Evolutionary conservation across 2,113 vertebrate species (phyloP).

Genomic region (Syngnathus scovelli): DNA sequence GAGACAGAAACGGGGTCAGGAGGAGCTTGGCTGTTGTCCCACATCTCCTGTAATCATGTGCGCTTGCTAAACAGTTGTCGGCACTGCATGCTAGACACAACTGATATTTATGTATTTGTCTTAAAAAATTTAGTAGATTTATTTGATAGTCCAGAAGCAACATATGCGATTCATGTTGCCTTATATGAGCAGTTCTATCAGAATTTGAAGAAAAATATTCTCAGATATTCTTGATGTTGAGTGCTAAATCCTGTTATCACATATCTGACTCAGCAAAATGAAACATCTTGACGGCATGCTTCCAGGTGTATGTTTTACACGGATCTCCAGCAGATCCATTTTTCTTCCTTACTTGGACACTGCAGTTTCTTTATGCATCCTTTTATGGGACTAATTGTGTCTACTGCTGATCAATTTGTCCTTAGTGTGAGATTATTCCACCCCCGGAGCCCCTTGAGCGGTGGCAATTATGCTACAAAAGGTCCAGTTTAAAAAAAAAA

Average conservation of each 20-base stretch:
- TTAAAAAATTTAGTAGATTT: background rate
- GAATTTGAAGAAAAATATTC: background rate
- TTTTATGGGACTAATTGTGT: constrained; percentile 61
- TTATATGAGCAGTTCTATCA: background rate
- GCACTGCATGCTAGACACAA: background rate
- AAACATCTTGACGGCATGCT: constrained; percentile 41
- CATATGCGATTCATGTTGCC: background rate
- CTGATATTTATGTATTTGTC: background rate
- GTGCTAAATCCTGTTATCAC: too few relatives aligned
- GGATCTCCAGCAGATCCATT: constrained; percentile 33
- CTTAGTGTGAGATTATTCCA: constrained; percentile 61
- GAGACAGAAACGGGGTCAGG: constrained; percentile 48
- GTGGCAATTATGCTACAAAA: constrained; percentile 49
- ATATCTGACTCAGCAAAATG: background rate
- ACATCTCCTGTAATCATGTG: constrained; percentile 32
- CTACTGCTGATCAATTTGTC: constrained; percentile 66
- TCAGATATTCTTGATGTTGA: background rate
- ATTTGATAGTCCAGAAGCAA: background rate
- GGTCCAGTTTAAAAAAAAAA: constrained; percentile 32
- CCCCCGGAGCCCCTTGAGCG: constrained; percentile 46
- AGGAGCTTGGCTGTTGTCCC: constrained; percentile 40
- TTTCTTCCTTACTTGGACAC: constrained; percentile 62
- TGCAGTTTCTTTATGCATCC: constrained; percentile 40
- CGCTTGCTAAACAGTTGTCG: background rate
- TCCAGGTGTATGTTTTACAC: constrained; percentile 6